These are phyloP conservation scores for Poeciliopsis turrubarensis DNA, from an alignment of 2,113 vertebrate species.

Conservation along the genomic window DNA sequence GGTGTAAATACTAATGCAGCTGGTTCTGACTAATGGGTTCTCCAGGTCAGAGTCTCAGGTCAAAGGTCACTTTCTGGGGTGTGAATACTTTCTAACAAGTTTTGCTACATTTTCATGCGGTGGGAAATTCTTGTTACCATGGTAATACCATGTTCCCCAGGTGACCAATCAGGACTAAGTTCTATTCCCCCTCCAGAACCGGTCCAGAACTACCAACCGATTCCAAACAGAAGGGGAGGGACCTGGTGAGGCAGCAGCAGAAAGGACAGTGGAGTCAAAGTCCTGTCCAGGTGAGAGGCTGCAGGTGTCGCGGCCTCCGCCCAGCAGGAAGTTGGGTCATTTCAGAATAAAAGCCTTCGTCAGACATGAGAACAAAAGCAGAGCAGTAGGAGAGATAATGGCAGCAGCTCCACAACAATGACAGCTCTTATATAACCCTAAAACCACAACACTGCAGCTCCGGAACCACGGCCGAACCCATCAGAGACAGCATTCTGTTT, in stretches of 20 bases:
- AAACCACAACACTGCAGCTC: constrained; percentile 17
- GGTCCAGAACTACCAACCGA: too few species aligned
- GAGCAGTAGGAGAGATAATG: constrained; percentile 1
- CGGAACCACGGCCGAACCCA: background rate
- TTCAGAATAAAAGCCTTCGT: background rate
- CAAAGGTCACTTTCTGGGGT: too few species aligned
- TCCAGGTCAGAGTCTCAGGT: too few species aligned
- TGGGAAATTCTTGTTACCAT: too few species aligned
- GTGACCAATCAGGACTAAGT: too few species aligned
- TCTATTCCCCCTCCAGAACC: too few species aligned
- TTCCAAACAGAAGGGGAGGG: background rate
- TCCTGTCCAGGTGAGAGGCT: background rate
- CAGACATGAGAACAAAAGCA: background rate
- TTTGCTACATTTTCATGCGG: too few species aligned
- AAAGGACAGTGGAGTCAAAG: constrained; percentile 38
- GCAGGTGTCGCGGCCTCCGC: constrained; percentile 7
- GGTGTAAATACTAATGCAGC: too few species aligned
- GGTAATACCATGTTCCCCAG: too few species aligned
- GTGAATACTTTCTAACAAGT: too few species aligned
- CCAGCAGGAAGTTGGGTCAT: background rate
- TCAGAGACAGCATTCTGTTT: constrained; percentile 16
- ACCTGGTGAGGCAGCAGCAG: constrained; percentile 20
- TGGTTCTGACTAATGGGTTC: too few species aligned
- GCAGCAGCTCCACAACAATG: constrained; percentile 34
- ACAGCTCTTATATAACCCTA: constrained; percentile 62